Percentiles rank a stretch among this genome's conserved stretches.
These are phyloP conservation scores for Caenorhabditis briggsae DNA, from an alignment of 1,140 invertebrate species.

Conservation along the genomic window DNA sequence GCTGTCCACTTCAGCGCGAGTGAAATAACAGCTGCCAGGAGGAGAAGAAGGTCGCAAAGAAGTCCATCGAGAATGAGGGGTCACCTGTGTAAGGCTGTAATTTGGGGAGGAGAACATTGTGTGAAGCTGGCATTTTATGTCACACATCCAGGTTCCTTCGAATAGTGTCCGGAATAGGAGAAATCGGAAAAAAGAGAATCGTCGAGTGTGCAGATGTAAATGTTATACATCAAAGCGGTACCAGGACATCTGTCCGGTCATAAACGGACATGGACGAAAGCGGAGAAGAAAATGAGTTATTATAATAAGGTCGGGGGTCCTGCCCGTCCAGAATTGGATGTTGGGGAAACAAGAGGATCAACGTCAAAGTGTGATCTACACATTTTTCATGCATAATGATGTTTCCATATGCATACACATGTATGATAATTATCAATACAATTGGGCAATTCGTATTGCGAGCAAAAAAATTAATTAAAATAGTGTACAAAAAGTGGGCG, in stretches of 20 bases:
- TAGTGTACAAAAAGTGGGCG: no score
- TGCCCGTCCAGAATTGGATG: no score
- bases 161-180: not conserved
- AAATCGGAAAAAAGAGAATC: not conserved
- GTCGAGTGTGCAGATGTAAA: not conserved
- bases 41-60: constrained; percentile 33
- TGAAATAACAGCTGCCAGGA: constrained; percentile 29
- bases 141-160: not conserved
- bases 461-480: constrained; percentile 10
- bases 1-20: constrained; percentile 14
- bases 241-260: constrained; percentile 11
- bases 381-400: no score
- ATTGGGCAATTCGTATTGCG: constrained; percentile 1
- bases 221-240: not conserved
- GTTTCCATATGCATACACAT: no score
- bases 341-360: no score
- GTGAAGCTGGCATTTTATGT: not conserved
- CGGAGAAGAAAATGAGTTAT: not conserved
- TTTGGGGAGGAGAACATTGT: constrained; percentile 8
- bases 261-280: not conserved
- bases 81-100: constrained; percentile 49
- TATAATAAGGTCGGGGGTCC: not conserved
- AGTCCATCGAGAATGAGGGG: constrained; percentile 43
- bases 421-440: no score
- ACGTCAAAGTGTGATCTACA: no score